Evolutionary conservation across 2,888 invertebrate genomes (phyloP).

Genomic region (Electrophaes corylata): DNA sequence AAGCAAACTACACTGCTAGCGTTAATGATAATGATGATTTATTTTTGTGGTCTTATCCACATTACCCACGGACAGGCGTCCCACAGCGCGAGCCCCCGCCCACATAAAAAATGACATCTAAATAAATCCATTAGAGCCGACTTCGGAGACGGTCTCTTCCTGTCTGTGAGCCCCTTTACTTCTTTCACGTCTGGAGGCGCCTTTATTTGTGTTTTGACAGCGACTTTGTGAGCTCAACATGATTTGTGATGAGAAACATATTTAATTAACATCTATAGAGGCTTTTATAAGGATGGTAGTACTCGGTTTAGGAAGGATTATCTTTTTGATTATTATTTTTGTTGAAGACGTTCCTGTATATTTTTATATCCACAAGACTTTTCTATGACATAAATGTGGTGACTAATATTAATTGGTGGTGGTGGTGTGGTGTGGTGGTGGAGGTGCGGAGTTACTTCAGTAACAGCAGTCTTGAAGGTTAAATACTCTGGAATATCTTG

Average conservation of each 20-base stretch:
- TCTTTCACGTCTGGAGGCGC: conserved; percentile 70
- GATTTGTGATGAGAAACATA: conserved; percentile 77
- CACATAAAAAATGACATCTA: conserved; percentile 85
- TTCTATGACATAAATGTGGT: no score
- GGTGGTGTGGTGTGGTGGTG: no score
- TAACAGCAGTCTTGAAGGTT: no score
- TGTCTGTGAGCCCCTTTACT: conserved; percentile 76
- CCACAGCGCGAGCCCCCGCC: conserved; percentile 75
- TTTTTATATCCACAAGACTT: background rate
- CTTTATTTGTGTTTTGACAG: conserved; percentile 80
- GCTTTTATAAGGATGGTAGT: conserved; percentile 31
- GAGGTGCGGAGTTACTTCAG: no score
- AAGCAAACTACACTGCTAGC: background rate
- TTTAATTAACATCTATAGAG: conserved; percentile 61
- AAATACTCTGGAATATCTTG: no score
- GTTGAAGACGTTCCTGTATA: background rate
- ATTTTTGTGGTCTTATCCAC: conserved; percentile 55
- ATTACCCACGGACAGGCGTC: conserved; percentile 63
- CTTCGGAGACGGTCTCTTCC: conserved; percentile 66
- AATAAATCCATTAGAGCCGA: conserved; percentile 80
- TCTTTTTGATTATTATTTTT: conserved; percentile 16
- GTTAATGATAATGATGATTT: conserved; percentile 1
- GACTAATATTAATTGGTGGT: no score
- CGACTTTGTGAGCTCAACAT: conserved; percentile 49
- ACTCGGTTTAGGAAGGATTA: conserved; percentile 7